Base-by-base conservation (phyloP, 2,113 vertebrate genomes). In the Oplegnathus fasciatus region DNA sequence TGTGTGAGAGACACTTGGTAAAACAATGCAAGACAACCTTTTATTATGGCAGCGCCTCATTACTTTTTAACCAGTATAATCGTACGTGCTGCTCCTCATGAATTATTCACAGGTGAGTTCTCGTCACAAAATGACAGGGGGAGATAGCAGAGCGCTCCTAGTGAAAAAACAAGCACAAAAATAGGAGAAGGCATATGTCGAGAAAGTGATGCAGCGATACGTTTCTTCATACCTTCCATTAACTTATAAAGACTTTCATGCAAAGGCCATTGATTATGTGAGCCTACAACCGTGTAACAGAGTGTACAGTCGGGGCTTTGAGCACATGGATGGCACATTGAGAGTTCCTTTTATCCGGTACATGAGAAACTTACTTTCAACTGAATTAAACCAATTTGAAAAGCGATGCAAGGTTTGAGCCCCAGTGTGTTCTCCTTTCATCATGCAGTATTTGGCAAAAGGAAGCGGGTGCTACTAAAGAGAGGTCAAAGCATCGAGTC, bases 31-130 rank as follows among this genome's bases (percentile, higher is more conserved):
- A 92, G 91, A 90, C 92, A 91, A 89, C 83, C 86, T 93, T 95
- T 94, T 92, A 92, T 95, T 95, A 92, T 62, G 67, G 82, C 89
- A 61, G 91, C 58, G 85, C 92, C 93, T 95, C 94, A 95, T 95
- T 95, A 95, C 93, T 93, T 95, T 95, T 94, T 95, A 95, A 95
- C 90, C 84, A 86, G 88, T 69, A 87, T 94, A 94, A 96, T 94
- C 88, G 88, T 88, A 90, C 85, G 94, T 92, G 91, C 91, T 87
- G 91, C 88, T 83, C 44, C 82, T 90, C 90, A 92, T 95, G 92
- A 94, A 95, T 95, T 91, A 95, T 95, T 95, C 93, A 95, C 94
- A 88, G 87, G 78, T 88, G 86, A 89, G 91, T 83, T 92, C 89
- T 87, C 82, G 40, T 88, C 83, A 82, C 89, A 92, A 93, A 92